Base-by-base conservation (phyloP, 2,888 invertebrate genomes). In the Pelosia muscerda region DNA sequence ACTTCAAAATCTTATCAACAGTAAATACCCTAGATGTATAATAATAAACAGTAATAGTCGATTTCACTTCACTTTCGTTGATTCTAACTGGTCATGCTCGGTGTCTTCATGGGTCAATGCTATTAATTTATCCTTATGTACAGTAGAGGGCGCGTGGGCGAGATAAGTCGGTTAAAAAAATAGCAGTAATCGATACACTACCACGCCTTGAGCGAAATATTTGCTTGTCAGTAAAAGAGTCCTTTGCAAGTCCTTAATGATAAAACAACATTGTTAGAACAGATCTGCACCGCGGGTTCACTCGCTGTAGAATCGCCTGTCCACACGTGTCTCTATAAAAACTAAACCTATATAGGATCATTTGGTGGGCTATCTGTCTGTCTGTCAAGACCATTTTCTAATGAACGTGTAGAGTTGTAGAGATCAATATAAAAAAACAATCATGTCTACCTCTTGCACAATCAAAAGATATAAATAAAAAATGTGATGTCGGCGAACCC, bases 151-250 rank as follows among this genome's bases (percentile, higher is more conserved):
- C n/a, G 49, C 9, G 49, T 49, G 49, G 49, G 19, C 8, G 49
- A 49, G n/a, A 49, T 49, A 49, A n/a, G 19, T 49, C 49, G 49
- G 49, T n/a, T 49, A 49, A 49, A 42, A 49, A 49, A 49, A 49
- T 49, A n/a, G n/a, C n/a, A n/a, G n/a, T n/a, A 49, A n/a, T 19
- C n/a, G 49, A n/a, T 49, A 55, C 10, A 55, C 15, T 25, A 15
- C 55, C 55, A 55, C 25, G 55, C 55, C 55, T 55, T 55, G 0
- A 55, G 13, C 8, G 6, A 55, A 26, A 55, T 8, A 26, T 26
- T 55, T 25, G 15, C 55, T 26, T 55, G 25, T 25, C 55, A 55
- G 15, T 26, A 26, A 55, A n/a, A 49, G n/a, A 25, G 5, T 26
- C 15, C 25, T 55, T 55, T 55, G 23, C 26, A 10, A 55, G 26